phyloP scores from a whole-genome alignment of 2,797 vertebrate genomes.

The Phalanger gymnotis region DNA sequence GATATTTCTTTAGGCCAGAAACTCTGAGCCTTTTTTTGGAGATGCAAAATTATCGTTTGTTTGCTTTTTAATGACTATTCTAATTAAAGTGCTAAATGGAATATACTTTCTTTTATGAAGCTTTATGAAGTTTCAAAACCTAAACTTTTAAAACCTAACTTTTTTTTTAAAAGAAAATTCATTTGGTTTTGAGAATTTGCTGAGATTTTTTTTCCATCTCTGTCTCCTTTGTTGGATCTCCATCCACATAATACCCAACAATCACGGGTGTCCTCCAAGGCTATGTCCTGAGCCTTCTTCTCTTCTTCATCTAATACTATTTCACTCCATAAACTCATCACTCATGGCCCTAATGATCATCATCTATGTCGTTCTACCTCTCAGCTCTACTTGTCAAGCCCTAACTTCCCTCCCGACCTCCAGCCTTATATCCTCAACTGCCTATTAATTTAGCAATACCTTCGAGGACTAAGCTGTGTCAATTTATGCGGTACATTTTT shows the following conservation, averaged over 20 bases:
- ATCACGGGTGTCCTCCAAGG: neutral
- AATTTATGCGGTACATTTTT: neutral
- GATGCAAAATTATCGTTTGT: conserved; percentile 22
- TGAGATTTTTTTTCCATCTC: neutral
- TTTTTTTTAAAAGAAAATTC: neutral
- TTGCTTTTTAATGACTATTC: conserved; percentile 38
- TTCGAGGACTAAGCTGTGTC: neutral
- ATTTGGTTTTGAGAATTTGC: neutral
- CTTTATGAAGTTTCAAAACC: too few species aligned
- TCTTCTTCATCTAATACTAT: neutral
- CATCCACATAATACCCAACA: neutral
- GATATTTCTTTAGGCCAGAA: conserved; percentile 12
- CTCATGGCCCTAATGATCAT: neutral
- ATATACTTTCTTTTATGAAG: neutral
- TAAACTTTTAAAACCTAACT: neutral
- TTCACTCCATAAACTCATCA: neutral
- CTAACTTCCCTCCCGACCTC: neutral
- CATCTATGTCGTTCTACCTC: neutral
- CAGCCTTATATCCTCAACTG: neutral
- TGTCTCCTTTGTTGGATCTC: neutral
- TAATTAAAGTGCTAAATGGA: neutral
- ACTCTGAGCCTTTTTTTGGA: conserved; percentile 50
- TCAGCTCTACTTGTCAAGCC: neutral
- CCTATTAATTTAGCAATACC: neutral
- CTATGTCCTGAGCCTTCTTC: neutral